Conservation (phyloP, 2,888 invertebrate genomes). For the Catocala nupta region DNA sequence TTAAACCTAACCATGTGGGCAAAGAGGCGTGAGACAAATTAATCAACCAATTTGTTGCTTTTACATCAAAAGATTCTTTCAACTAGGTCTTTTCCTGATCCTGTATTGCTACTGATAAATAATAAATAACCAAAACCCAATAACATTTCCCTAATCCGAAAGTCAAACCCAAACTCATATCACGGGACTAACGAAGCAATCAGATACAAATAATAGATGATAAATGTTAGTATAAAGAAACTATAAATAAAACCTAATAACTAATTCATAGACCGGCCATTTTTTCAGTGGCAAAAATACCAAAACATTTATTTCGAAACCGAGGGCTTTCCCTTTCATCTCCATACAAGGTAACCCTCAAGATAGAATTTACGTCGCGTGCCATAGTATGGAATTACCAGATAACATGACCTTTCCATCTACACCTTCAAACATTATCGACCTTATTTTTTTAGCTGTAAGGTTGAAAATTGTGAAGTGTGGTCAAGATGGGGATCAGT, state of each 20-base stretch:
- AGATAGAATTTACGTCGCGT: conserved; percentile 72
- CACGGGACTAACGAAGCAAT: no score
- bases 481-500: conserved; percentile 8
- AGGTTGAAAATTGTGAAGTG: conserved; percentile 4
- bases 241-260: conserved; percentile 1
- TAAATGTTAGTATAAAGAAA: no score
- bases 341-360: conserved; percentile 59
- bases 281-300: conserved; percentile 33
- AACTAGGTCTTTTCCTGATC: no score
- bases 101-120: no score
- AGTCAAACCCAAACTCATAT: no score
- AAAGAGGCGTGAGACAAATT: no score
- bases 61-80: no score
- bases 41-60: no score
- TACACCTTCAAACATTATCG: conserved; percentile 3
- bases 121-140: no score
- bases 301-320: conserved; percentile 37
- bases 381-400: conserved; percentile 68
- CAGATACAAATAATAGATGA: no score
- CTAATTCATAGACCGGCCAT: not conserved
- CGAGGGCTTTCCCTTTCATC: conserved; percentile 69
- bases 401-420: conserved; percentile 9
- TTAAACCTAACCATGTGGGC: no score
- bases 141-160: no score
- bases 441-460: not conserved